Percentiles rank a stretch among this genome's conserved stretches.
Conservation (phyloP, 2,113 vertebrate species). For the Poecilia latipinna region DNA sequence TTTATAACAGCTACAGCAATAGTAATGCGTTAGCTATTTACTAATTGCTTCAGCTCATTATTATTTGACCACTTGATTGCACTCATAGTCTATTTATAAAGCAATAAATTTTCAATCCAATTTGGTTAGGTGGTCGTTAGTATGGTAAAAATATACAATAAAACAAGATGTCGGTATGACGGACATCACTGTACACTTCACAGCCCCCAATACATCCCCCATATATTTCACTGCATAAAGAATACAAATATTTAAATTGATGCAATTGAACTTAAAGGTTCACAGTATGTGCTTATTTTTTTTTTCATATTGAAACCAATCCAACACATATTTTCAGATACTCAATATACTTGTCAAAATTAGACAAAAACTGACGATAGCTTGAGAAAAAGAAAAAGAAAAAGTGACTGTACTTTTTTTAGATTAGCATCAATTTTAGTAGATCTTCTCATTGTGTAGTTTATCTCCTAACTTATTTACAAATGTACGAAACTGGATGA, state of each 20-base stretch:
- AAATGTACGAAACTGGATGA: constrained; percentile 57
- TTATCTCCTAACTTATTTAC: constrained; percentile 45
- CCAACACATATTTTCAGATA: not conserved
- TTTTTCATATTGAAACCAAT: not conserved
- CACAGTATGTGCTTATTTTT: not conserved
- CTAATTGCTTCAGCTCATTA: too few relatives aligned
- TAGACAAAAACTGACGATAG: not conserved
- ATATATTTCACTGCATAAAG: too few relatives aligned
- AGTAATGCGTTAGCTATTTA: too few relatives aligned
- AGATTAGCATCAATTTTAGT: not conserved
- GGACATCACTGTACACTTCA: too few relatives aligned
- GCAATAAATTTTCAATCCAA: too few relatives aligned
- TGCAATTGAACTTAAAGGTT: not conserved
- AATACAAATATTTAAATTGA: too few relatives aligned
- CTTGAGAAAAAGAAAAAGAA: not conserved
- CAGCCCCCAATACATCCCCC: too few relatives aligned
- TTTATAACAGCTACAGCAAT: too few relatives aligned
- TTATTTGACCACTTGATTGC: too few relatives aligned
- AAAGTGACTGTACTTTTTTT: not conserved
- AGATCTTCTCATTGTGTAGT: constrained; percentile 14
- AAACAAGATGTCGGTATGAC: not conserved
- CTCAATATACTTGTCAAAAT: not conserved
- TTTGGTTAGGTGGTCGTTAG: too few relatives aligned
- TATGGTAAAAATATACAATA: not conserved
- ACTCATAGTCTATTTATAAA: too few relatives aligned